Evolutionary conservation across 2,113 vertebrate genomes (phyloP).

Genomic region (Capricornis sumatraensis): DNA sequence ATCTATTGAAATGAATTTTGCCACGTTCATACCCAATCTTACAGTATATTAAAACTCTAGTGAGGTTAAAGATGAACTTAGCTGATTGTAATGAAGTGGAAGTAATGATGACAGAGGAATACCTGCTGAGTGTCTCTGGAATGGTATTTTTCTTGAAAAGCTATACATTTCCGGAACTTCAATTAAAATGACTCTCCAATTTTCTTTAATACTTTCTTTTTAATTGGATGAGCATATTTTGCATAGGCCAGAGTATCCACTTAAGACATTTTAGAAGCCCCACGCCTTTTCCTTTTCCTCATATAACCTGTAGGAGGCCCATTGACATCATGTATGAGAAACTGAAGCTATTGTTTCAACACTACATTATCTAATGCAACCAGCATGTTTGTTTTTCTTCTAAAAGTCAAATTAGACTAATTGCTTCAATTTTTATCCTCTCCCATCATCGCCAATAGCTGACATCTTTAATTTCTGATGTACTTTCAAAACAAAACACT

Average conservation of each 20-base stretch:
- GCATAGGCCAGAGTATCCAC: neutral
- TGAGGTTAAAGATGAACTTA: neutral
- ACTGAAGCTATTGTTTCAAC: neutral
- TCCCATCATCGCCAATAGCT: neutral
- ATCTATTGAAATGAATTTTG: neutral
- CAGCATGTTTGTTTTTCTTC: neutral
- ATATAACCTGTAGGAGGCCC: neutral
- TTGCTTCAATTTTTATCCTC: neutral
- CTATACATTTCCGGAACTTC: neutral
- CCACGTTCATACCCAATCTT: neutral
- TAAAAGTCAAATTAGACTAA: neutral
- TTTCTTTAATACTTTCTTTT: neutral
- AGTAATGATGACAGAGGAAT: neutral
- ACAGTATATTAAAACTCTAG: neutral
- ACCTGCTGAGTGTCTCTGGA: neutral
- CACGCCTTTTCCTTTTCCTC: neutral
- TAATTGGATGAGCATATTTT: neutral
- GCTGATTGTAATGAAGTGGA: neutral
- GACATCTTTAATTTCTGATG: neutral
- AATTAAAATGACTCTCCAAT: neutral
- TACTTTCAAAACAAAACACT: constrained; percentile 15
- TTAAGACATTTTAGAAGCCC: neutral
- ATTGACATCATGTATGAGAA: neutral
- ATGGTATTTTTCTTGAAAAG: constrained; percentile 9
- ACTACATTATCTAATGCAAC: neutral